Evolutionary conservation across 2,113 vertebrate genomes (phyloP).

Genomic region (Riparia riparia): DNA sequence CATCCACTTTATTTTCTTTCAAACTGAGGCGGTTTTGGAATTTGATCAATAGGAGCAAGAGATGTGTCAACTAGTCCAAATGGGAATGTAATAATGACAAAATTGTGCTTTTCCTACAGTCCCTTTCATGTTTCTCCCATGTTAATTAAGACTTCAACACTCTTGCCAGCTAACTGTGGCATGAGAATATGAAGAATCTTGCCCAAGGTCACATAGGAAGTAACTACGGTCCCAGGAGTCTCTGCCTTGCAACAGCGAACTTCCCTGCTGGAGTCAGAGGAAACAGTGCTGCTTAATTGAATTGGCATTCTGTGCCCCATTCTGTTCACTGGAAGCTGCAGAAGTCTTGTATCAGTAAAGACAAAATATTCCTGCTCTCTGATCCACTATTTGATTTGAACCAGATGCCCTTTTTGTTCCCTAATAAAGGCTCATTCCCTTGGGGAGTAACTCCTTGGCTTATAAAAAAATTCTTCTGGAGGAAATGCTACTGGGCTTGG

Average conservation of each 20-base stretch:
- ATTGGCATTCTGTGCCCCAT: slow-evolving; percentile 4
- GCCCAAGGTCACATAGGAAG: slow-evolving; percentile 17
- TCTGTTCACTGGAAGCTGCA: slow-evolving; percentile 4
- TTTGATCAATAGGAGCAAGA: neutral
- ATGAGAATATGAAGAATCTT: neutral
- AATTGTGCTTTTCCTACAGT: neutral
- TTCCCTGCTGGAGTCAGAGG: neutral
- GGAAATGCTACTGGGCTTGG: slow-evolving; percentile 30
- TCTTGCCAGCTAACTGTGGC: neutral
- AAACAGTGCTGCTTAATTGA: slow-evolving; percentile 38
- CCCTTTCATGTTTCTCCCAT: neutral
- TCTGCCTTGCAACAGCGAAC: neutral
- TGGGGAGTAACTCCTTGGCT: slow-evolving; percentile 7
- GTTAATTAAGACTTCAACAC: slow-evolving; percentile 34
- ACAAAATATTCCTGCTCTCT: neutral
- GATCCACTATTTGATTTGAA: slow-evolving; percentile 50
- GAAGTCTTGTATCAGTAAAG: slow-evolving; percentile 1
- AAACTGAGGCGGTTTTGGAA: neutral
- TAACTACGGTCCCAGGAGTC: neutral
- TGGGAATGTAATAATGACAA: neutral
- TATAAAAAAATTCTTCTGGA: neutral
- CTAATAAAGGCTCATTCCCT: neutral
- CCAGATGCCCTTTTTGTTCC: slow-evolving; percentile 27
- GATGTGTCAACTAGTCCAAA: neutral
- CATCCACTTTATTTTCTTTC: neutral